Evolutionary conservation across 1,140 invertebrate genomes (phyloP).

Genomic region (Trachelipus rathkii): DNA sequence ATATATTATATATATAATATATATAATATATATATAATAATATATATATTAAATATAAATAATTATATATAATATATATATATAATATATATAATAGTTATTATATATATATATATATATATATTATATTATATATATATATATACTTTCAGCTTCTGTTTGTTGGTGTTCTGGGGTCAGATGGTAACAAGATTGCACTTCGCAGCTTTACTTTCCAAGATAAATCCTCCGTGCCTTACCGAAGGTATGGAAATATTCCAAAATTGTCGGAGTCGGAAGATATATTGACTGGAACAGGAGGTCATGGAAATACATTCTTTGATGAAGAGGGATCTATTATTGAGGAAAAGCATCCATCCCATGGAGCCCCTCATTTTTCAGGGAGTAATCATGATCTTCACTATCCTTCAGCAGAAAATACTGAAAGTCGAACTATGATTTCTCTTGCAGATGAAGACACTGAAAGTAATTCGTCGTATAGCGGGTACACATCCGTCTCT

Average conservation of each 20-base stretch:
- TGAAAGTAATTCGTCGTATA: too few species aligned
- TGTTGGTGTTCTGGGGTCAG: not conserved
- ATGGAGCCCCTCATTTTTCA: too few species aligned
- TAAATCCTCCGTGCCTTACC: not conserved
- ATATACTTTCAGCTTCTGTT: not conserved
- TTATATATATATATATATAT: conserved; percentile 5
- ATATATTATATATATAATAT: conserved; percentile 2
- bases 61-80: not conserved
- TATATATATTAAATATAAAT: not conserved
- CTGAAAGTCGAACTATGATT: too few species aligned
- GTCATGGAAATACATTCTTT: not conserved
- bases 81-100: conserved; percentile 8
- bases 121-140: conserved; percentile 11
- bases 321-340: not conserved
- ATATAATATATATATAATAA: not conserved
- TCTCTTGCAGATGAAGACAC: too few species aligned
- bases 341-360: too few species aligned
- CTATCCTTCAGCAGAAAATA: too few species aligned
- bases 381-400: too few species aligned
- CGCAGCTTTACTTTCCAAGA: not conserved
- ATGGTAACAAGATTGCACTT: not conserved
- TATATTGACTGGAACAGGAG: not conserved
- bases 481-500: too few species aligned
- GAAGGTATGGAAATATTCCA: not conserved
- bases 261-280: not conserved